phyloP scores from a whole-genome alignment of 2,797 vertebrate species.

The Craterocephalus amniculus region DNA sequence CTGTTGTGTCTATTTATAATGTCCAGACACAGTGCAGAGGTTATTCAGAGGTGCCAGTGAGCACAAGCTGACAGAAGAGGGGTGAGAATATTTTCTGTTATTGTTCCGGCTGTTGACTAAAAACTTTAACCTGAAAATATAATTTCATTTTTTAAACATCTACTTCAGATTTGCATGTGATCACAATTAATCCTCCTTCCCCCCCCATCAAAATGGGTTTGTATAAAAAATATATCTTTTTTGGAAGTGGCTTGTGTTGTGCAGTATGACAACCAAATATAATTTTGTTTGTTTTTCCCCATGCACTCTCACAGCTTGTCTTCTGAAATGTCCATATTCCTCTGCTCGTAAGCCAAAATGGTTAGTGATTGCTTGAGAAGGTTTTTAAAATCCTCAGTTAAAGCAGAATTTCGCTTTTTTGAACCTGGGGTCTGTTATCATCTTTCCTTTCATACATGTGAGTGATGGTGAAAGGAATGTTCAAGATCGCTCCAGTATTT shows the following conservation, averaged over 20 bases:
- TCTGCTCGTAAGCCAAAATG: conserved; percentile 30
- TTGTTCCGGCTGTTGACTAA: conserved; percentile 25
- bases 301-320: conserved; percentile 14
- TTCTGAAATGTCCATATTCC: conserved; percentile 2
- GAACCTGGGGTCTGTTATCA: no score
- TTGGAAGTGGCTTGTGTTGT: background rate
- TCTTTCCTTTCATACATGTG: no score
- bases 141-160: background rate
- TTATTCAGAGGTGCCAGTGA: conserved; percentile 68
- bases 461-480: no score
- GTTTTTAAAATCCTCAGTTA: background rate
- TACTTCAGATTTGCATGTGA: conserved; percentile 1
- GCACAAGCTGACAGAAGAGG: conserved; percentile 63
- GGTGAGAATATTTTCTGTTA: conserved; percentile 69
- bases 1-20: conserved; percentile 79
- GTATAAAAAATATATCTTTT: background rate
- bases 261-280: background rate
- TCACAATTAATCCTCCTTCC: background rate
- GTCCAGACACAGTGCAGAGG: conserved; percentile 72
- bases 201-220: background rate
- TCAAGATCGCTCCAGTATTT: no score
- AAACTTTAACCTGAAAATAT: background rate
- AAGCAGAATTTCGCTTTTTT: no score
- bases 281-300: background rate
- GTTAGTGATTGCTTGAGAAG: conserved; percentile 10